A percentile compares a stretch with the other conserved stretches of the same genome.
These are phyloP conservation scores for Struthidea cinerea DNA, from an alignment of 2,113 vertebrate species.

Conservation along the genomic window DNA sequence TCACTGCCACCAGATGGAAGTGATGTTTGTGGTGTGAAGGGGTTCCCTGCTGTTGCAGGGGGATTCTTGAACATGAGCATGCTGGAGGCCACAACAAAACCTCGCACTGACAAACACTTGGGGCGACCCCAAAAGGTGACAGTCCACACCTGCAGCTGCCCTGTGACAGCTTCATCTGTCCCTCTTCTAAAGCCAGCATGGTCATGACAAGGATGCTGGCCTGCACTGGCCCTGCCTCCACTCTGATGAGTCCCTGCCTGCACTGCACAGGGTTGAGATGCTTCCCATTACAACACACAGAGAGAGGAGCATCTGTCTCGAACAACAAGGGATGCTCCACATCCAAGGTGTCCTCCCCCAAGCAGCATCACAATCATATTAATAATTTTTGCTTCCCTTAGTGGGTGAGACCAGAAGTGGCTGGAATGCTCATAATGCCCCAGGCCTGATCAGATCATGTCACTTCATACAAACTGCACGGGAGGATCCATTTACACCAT, in stretches of 20 bases:
- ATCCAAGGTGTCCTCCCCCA: not conserved
- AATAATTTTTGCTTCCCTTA: not conserved
- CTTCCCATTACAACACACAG: not conserved
- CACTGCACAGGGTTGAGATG: not conserved
- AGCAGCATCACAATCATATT: not conserved
- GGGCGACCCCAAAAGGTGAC: not conserved
- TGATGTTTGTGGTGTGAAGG: not conserved
- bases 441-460: not conserved
- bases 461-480: not conserved
- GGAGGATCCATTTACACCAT: not conserved
- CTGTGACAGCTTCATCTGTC: not conserved
- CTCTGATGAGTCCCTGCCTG: not conserved
- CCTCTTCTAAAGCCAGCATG: not conserved
- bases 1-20: not conserved
- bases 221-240: not conserved
- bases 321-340: not conserved
- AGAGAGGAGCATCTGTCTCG: not conserved
- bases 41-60: not conserved
- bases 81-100: not conserved
- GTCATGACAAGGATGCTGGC: not conserved
- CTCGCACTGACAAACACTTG: rapidly evolving
- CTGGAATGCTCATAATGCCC: not conserved
- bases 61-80: not conserved
- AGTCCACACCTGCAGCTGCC: not conserved
- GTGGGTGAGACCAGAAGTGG: not conserved